These are phyloP conservation scores for Mus musculus DNA, from an alignment of 2,113 vertebrate species.

Conservation along the genomic window GRCm39 chr5:27222001-27222500, in stretches of 20 bases:
- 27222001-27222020: fast-evolving
- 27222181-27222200: no score
- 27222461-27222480: neutral
- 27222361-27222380: neutral
- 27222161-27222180: neutral
- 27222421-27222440: neutral
- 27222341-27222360: neutral
- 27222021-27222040: neutral
- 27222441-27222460: neutral
- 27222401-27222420: neutral
- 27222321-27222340: neutral
- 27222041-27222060: neutral
- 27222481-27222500: neutral
- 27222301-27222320: neutral
- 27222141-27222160: fast-evolving
- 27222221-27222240: no score
- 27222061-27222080: neutral
- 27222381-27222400: neutral
- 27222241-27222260: neutral
- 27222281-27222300: neutral
- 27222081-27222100: neutral
- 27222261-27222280: neutral
- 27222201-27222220: no score
- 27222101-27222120: neutral
- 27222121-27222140: neutral